These are phyloP conservation scores for Scaptomyza cyrtandrae DNA, from an alignment of 2,888 invertebrate genomes.

Conservation along the genomic window DNA sequence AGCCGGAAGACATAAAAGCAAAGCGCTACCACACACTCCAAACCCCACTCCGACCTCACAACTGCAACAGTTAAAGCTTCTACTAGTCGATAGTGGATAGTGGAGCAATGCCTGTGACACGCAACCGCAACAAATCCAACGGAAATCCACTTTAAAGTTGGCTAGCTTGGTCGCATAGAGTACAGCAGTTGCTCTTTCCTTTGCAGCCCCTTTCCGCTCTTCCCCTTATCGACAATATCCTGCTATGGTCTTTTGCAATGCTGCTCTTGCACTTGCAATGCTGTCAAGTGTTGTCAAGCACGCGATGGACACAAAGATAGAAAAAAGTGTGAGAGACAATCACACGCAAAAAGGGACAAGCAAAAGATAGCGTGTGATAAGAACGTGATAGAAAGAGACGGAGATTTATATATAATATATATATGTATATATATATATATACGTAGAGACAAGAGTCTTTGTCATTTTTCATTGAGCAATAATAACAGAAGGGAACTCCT, in stretches of 20 bases:
- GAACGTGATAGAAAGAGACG: not conserved
- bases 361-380: not conserved
- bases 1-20: constrained; percentile 81
- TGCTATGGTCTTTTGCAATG: constrained; percentile 21
- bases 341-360: constrained; percentile 36
- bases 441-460: constrained; percentile 34
- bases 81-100: constrained; percentile 29
- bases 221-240: not conserved
- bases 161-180: constrained; percentile 18
- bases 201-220: not conserved
- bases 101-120: constrained; percentile 67
- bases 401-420: too few species aligned
- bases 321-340: constrained; percentile 57
- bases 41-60: not conserved
- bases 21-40: constrained; percentile 30
- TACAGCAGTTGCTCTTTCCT: constrained; percentile 6
- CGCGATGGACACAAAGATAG: constrained; percentile 67
- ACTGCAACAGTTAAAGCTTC: constrained; percentile 13
- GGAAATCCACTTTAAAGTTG: constrained; percentile 82
- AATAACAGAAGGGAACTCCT: constrained; percentile 34
- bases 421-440: not conserved
- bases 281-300: constrained; percentile 73
- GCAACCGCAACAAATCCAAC: constrained; percentile 79
- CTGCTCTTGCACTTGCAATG: constrained; percentile 72
- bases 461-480: constrained; percentile 59